phyloP scores from a whole-genome alignment of 2,888 invertebrate genomes.

The Elmis aenea region DNA sequence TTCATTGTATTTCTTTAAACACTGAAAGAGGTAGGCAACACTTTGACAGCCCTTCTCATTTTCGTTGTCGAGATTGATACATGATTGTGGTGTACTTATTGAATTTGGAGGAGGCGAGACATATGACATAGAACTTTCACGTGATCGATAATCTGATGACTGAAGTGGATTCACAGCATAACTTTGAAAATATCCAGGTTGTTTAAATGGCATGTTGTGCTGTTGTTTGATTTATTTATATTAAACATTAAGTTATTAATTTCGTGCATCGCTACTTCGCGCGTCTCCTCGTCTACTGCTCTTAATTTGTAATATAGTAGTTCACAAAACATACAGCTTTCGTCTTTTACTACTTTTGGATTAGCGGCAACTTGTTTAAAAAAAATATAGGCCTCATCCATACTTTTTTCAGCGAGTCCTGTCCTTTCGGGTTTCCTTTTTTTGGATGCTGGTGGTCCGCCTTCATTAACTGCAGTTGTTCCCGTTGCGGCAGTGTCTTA shows the following conservation, averaged over 20 bases:
- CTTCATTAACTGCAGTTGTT: neutral
- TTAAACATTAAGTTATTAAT: constrained; percentile 10
- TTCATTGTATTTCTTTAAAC: no score
- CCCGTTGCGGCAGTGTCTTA: no score
- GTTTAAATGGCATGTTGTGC: neutral
- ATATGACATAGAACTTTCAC: no score
- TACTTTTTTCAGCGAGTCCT: no score
- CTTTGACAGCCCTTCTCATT: no score
- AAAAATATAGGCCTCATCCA: constrained; percentile 10
- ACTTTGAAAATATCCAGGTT: constrained; percentile 1
- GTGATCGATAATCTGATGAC: no score
- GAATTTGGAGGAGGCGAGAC: no score
- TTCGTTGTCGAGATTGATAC: no score
- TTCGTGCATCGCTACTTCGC: constrained; percentile 9
- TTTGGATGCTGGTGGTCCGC: constrained; percentile 1
- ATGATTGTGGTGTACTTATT: no score
- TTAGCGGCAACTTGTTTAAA: constrained; percentile 6
- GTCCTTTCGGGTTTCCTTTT: neutral
- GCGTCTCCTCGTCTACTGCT: constrained; percentile 6
- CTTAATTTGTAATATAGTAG: constrained; percentile 7
- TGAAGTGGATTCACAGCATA: no score
- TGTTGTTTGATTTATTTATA: constrained; percentile 8
- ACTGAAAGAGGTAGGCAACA: no score
- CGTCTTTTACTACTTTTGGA: constrained; percentile 6
- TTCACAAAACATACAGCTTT: constrained; percentile 8